These are phyloP conservation scores for Rhagophthalmus giganteus DNA, from an alignment of 2,888 invertebrate genomes.

Conservation along the genomic window DNA sequence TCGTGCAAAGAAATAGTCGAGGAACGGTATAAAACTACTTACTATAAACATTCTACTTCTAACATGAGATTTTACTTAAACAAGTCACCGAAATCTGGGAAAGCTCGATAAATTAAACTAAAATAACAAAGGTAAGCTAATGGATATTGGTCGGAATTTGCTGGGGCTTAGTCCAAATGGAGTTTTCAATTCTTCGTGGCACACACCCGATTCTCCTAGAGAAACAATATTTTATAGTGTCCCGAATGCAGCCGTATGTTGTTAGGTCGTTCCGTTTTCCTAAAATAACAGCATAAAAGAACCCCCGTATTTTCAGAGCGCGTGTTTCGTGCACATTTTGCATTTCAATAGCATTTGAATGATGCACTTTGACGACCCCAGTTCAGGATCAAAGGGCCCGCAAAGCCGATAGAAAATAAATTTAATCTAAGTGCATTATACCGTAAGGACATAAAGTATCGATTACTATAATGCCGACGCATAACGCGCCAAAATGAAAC, in stretches of 20 bases:
- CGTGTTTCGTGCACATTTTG: conserved; percentile 35
- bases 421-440: conserved; percentile 41
- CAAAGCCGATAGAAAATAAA: conserved; percentile 36
- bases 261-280: conserved; percentile 35
- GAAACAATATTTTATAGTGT: conserved; percentile 27
- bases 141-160: conserved; percentile 33
- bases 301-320: conserved; percentile 34
- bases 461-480: conserved; percentile 14
- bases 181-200: conserved; percentile 39
- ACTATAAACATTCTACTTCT: conserved; percentile 1
- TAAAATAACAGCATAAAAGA: conserved; percentile 44
- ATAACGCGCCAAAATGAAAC: no score
- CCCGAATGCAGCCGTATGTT: conserved; percentile 36
- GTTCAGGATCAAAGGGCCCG: conserved; percentile 37
- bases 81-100: conserved; percentile 28
- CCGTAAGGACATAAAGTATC: conserved; percentile 40
- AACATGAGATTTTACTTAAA: conserved; percentile 13
- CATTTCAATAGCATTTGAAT: conserved; percentile 39
- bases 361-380: conserved; percentile 36
- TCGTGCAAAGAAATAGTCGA: no score
- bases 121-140: conserved; percentile 38
- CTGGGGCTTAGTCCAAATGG: conserved; percentile 35
- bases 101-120: conserved; percentile 35
- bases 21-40: no score
- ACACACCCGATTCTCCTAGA: conserved; percentile 37